A percentile compares a stretch with the other conserved stretches of the same genome.
Evolutionary conservation across 2,888 invertebrate species (phyloP).

Genomic region (Sarcophaga subvicina): DNA sequence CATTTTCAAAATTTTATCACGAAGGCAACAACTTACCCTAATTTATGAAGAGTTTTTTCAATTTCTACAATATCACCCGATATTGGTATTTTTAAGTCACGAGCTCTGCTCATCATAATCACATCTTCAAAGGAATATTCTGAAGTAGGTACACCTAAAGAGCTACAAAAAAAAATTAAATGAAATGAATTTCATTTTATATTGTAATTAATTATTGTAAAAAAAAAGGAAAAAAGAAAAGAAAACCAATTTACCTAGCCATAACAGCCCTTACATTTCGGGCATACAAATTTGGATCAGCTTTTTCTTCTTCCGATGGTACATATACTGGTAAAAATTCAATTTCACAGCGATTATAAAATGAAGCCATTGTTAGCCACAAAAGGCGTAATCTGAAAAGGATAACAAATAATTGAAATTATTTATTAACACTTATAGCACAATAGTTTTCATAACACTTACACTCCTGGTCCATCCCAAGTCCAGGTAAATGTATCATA

Average conservation of each 20-base stretch:
- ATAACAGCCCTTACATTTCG: slow-evolving; percentile 94
- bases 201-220: not conserved
- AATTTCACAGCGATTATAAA: slow-evolving; percentile 93
- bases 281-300: slow-evolving; percentile 94
- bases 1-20: not conserved
- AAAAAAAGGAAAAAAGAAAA: not conserved
- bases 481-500: slow-evolving; percentile 96
- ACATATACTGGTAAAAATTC: slow-evolving; percentile 96
- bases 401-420: not conserved
- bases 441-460: slow-evolving; percentile 83
- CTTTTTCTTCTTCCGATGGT: slow-evolving; percentile 92
- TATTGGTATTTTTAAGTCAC: slow-evolving; percentile 90
- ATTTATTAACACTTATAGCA: not conserved
- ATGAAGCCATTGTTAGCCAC: slow-evolving; percentile 94
- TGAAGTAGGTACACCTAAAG: slow-evolving; percentile 91
- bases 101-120: slow-evolving; percentile 91
- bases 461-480: slow-evolving; percentile 97
- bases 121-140: slow-evolving; percentile 97
- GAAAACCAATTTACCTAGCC: slow-evolving; percentile 88
- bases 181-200: slow-evolving; percentile 67
- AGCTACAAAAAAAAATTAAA: slow-evolving; percentile 84
- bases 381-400: slow-evolving; percentile 88
- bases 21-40: slow-evolving; percentile 85
- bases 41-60: slow-evolving; percentile 88
- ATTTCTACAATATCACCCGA: slow-evolving; percentile 90